Base-by-base conservation (phyloP, 2,797 vertebrate genomes). In the Anguilla marmorata region DNA sequence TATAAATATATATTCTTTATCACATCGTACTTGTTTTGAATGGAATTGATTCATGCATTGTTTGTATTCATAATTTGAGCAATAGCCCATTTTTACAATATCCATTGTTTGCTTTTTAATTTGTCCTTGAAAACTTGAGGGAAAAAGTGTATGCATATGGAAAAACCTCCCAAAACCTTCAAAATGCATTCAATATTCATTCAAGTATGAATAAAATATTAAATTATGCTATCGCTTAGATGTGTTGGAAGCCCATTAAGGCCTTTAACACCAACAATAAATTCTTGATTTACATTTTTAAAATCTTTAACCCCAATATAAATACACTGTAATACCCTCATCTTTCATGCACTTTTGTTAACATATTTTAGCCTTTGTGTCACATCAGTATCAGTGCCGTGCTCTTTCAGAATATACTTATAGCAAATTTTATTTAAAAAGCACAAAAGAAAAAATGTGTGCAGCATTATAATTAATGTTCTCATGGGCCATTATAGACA, bases 21-120 rank as follows among this genome's bases (percentile, higher is more conserved):
- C 94, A 89, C 91, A 95, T 95, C 94, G 93, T 87, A 91, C 90
- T 93, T 88, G 88, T 89, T 74, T 72, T 86, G 84, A 88, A 89
- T 89, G 87, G n/a, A 88, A 88, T 89, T 93, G 91, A 94, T 94
- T 95, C 91, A 87, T 90, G 89, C 92, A 91, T 91, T 90, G 89
- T 89, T 88, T 60, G 83, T 21, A 88, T 87, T 84, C 89, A 90
- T 90, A 92, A 80, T 86, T 91, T 58, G 27, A 87, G 82, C 54
- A 58, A 66, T 37, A 66, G 76, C 74, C 76, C 33, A 24, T 87
- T 87, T 83, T 87, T 48, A 84, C 24, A 84, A 79, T 37, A 79
- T 69, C 5, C 79, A 48, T 50, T 50, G 33, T 14, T 79, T 16
- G 19, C 24, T 82, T 48, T 48, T 82, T 9, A 76, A 82, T 82